Evolutionary conservation across 2,113 vertebrate genomes (phyloP).

Genomic region (Hemichromis elongatus): DNA sequence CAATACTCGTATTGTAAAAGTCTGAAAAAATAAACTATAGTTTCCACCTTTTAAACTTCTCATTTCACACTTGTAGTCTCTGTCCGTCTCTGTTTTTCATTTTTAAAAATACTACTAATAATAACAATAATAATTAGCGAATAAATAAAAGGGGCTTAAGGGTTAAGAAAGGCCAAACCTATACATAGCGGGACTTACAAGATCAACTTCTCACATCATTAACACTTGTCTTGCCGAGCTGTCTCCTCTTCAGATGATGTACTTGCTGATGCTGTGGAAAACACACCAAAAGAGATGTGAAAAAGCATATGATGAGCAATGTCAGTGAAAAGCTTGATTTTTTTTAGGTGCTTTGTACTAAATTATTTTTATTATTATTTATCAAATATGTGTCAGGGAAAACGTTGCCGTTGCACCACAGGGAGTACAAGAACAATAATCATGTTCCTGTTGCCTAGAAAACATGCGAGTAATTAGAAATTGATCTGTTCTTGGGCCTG

Average conservation of each 20-base stretch:
- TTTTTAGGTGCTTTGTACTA: not conserved
- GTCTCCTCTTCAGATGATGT: not conserved
- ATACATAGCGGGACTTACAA: not conserved
- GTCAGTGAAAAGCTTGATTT: not conserved
- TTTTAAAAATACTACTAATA: not conserved
- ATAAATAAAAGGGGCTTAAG: not conserved
- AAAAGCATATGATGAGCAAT: not conserved
- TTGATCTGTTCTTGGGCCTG: not conserved
- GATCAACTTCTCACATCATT: not conserved
- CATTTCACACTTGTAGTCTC: not conserved
- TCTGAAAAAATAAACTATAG: not conserved
- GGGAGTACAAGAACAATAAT: not conserved
- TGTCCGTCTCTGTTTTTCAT: fast-evolving
- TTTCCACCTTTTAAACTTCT: not conserved
- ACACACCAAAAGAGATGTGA: not conserved
- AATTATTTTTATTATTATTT: too few relatives aligned
- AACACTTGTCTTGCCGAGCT: not conserved
- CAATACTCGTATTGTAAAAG: not conserved
- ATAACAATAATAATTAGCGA: not conserved
- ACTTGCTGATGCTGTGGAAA: not conserved
- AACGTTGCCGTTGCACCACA: not conserved
- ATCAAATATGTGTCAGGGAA: not conserved
- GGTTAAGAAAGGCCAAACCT: not conserved
- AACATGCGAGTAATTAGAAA: not conserved
- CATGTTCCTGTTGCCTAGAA: not conserved